Conservation (phyloP, 2,113 vertebrate species). For the Callorhinus ursinus region DNA sequence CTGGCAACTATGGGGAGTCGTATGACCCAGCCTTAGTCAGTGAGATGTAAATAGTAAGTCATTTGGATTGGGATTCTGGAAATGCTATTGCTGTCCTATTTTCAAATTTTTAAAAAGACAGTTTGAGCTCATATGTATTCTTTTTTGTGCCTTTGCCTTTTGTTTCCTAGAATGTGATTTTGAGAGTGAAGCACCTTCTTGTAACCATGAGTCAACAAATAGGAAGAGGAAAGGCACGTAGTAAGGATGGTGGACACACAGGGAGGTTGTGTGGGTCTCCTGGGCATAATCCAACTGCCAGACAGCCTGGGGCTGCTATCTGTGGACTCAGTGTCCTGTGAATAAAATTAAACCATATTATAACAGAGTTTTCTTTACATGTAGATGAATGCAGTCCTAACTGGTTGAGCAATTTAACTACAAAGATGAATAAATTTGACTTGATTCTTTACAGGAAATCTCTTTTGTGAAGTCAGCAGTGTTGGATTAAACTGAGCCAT, state of each 20-base stretch:
- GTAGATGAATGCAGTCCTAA: not conserved
- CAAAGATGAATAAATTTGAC: not conserved
- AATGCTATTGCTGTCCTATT: not conserved
- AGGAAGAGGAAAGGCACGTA: not conserved
- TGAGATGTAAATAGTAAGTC: not conserved
- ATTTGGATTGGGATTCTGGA: not conserved
- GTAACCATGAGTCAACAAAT: not conserved
- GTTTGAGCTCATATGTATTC: not conserved
- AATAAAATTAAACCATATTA: not conserved
- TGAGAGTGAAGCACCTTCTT: not conserved
- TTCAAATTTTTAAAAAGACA: not conserved
- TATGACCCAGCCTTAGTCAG: not conserved
- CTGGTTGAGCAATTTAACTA: not conserved
- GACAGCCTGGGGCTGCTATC: not conserved
- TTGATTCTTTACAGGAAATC: constrained; percentile 33
- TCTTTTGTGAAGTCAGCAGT: not conserved
- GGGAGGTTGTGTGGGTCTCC: not conserved
- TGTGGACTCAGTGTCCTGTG: not conserved
- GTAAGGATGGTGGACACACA: not conserved
- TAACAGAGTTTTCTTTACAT: not conserved
- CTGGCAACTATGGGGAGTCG: not conserved
- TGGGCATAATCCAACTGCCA: not conserved
- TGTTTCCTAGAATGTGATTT: not conserved
- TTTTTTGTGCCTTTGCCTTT: not conserved
- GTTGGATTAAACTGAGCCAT: not conserved